Base-by-base conservation (phyloP, 2,888 invertebrate species). In the Hartigia nigra region DNA sequence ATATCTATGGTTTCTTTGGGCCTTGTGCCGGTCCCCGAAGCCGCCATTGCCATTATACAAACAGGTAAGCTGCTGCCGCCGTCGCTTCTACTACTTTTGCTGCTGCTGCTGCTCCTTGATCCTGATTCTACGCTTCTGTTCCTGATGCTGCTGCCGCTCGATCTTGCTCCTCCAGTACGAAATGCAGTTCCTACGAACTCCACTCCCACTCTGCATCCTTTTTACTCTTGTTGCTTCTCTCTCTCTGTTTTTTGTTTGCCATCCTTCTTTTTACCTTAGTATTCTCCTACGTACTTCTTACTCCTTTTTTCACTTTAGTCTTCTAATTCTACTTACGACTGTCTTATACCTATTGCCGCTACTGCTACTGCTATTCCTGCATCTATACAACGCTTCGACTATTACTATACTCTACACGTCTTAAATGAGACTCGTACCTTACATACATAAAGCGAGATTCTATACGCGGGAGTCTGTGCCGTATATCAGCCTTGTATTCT, bases 1-100 rank as follows among this genome's bases (percentile, higher is more conserved):
- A 91, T 91, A 91, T 91, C 91, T 88, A 89, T 87, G 89, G 88
- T 88, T 89, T 86, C 89, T 90, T 91, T 89, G 86, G 85, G 85
- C 81, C 83, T 81, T 81, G 80, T 81, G 87, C 84, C 86, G 86
- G 84, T 84, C 86, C 83, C 85, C 85, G 85, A 85, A 84, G 87
- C 88, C 88, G 89, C 89, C 79, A 79, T 79, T 77, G 74, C 79
- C 88, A 86, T 88, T 87, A 87, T 86, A 84, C 81, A 79, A 32
- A 75, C 31, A 77, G 76, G 77, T 77, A 74, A 74, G 55, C 74
- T 39, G 55, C 74, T 39, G 39, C 55, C 77, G 75, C 70, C 74
- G 77, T 78, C 79, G 69, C 70, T 36, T 37, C 75, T 75, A n/a
- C 70, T 37, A 76, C 76, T 74, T 69, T 74, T 77, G 55, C 55